Conservation (phyloP, 2,113 vertebrate genomes). For the Nycticryphes semicollaris region DNA sequence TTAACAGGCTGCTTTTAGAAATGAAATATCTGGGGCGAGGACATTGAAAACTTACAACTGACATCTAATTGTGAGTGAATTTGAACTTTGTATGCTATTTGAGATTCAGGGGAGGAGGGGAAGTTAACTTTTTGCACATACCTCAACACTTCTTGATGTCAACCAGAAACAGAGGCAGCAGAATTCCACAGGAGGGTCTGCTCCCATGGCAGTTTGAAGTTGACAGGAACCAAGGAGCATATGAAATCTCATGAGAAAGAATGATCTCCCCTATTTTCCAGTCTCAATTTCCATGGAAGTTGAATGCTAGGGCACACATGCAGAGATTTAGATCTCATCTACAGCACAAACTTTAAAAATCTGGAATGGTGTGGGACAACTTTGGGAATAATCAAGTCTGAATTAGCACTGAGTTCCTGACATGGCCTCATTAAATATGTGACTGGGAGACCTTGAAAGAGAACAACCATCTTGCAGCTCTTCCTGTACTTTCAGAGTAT, state of each 20-base stretch:
- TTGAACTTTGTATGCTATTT: slow-evolving; percentile 1
- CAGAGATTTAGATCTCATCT: background rate
- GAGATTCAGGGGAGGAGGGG: background rate
- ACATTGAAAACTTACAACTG: background rate
- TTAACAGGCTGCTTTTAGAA: slow-evolving; percentile 61
- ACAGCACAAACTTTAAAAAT: background rate
- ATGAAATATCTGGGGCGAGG: slow-evolving; percentile 5
- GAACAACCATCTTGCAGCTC: background rate
- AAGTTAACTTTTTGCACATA: background rate
- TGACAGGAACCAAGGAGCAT: background rate
- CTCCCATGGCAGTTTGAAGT: background rate
- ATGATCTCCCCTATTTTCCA: background rate
- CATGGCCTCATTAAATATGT: background rate
- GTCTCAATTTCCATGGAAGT: background rate
- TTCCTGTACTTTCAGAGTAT: background rate
- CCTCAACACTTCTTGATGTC: slow-evolving; percentile 24
- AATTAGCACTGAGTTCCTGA: background rate
- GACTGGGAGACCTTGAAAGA: background rate
- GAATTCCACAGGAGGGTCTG: background rate
- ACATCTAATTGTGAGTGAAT: background rate
- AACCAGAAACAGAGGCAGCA: slow-evolving; percentile 3
- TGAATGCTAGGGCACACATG: background rate
- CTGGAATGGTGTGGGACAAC: background rate
- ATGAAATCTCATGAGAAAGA: background rate
- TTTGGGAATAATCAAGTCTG: background rate